A percentile compares a stretch with the other conserved stretches of the same genome.
phyloP scores from a whole-genome alignment of 2,797 vertebrate species.

The Babyrousa celebensis region DNA sequence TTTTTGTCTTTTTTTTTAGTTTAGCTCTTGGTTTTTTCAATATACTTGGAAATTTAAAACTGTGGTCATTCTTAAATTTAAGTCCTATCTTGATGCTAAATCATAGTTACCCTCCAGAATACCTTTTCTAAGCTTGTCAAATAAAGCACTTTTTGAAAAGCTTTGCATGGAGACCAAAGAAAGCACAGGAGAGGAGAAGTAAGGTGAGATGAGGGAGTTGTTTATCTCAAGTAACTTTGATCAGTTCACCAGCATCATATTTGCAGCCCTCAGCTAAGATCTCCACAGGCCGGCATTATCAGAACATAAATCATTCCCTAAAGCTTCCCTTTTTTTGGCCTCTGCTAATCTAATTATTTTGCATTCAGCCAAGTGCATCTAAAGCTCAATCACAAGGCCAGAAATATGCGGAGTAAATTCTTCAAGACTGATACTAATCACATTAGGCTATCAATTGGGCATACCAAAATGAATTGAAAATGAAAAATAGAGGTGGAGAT shows the following conservation, averaged over 20 bases:
- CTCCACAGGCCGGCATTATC: neutral
- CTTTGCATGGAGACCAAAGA: neutral
- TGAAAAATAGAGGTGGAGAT: conserved; percentile 59
- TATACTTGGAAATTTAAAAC: neutral
- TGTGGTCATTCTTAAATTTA: conserved; percentile 20
- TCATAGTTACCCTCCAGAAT: neutral
- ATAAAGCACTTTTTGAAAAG: neutral
- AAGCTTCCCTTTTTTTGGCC: neutral
- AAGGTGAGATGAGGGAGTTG: neutral
- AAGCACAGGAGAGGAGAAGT: neutral
- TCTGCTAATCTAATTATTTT: conserved; percentile 60
- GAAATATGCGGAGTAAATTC: conserved; percentile 58
- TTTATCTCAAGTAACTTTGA: neutral
- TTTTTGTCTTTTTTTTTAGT: neutral
- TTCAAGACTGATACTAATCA: conserved; percentile 62
- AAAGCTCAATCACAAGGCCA: conserved; percentile 67
- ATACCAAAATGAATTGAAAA: conserved; percentile 62
- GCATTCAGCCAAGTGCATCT: conserved; percentile 48
- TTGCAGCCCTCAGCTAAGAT: neutral
- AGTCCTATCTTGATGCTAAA: neutral
- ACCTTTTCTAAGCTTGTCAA: neutral
- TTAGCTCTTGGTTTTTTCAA: conserved; percentile 38
- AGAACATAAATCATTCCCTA: conserved; percentile 22
- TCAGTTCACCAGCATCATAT: conserved; percentile 9
- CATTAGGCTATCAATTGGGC: conserved; percentile 50